Evolutionary conservation across 2,113 vertebrate genomes (phyloP), one percentile per base, ranked within the genome.

Genomic region (Cyprinodon brontotheroides): DNA sequence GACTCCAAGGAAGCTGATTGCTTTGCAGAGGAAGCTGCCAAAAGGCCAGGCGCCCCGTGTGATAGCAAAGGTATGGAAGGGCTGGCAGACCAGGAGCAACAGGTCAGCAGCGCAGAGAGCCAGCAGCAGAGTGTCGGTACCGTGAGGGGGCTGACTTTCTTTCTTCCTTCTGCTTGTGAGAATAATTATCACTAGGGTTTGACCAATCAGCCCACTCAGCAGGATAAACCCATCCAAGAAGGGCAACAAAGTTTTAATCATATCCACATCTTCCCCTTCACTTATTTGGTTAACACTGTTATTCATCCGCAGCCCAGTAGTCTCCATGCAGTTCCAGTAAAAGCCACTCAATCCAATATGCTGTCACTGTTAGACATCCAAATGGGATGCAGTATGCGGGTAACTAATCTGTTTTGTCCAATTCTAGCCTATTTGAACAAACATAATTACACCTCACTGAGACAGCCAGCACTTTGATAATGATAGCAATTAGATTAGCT

Each of bases 31-130:
- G 74, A 90, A 80, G 62, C 65, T 20, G 39, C 94, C 93, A 0
- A 94, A 95, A 10, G 94, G 93, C 95, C 94, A 94, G 75, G 68
- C 91, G 29, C 92, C 92, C 68, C 94, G 63, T 4, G 88, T 87
- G 68, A 94, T 93, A 48, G 94, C 93, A 0, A 89, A 65, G 4
- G 94, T 94, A 83, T 95, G 92, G 84, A 95, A 95, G 48, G 94
- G 94, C 80, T 94, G 82, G 74, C 92, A 94, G 64, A 91, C 65
- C 37, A 95, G 84, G 63, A 94, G 82, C 62, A 93, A 82, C 61
- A 94, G 75, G 86, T 95, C 94, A 0, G 93, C 91, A 0, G 83
- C 88, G 3, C 93, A 93, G 69, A 95, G 87, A 2, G 82, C 90
- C 85, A 95, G 86, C 73, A 95, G 90, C 60, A 95, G 85, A 0